These are phyloP conservation scores for Pammene fasciana DNA, from an alignment of 2,888 invertebrate species.

Conservation along the genomic window DNA sequence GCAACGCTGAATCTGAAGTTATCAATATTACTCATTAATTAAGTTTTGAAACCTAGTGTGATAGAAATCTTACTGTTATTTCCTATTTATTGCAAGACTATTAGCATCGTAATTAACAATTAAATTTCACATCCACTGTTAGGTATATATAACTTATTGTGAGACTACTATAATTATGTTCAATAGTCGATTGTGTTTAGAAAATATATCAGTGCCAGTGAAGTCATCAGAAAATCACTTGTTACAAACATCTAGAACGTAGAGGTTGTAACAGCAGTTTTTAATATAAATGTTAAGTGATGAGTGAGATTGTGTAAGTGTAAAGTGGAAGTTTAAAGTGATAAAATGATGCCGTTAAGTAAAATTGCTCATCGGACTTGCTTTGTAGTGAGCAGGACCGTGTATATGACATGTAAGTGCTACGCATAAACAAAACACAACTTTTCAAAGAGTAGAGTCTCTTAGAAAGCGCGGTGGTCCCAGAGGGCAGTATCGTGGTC, in stretches of 20 bases:
- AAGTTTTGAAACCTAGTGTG: background rate
- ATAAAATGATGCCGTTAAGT: conserved; percentile 66
- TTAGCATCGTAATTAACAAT: no score
- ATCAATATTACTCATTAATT: conserved; percentile 1
- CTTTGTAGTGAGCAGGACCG: conserved; percentile 71
- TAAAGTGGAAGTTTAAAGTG: conserved; percentile 38
- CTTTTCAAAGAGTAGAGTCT: background rate
- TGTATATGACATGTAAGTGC: conserved; percentile 76
- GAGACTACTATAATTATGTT: background rate
- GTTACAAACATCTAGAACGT: background rate
- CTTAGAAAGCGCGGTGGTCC: background rate
- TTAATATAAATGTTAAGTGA: conserved; percentile 4
- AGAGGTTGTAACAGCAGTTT: background rate
- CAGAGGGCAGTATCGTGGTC: background rate
- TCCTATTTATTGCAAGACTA: no score
- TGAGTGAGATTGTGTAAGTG: conserved; percentile 7
- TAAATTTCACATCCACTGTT: no score
- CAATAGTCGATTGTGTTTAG: conserved; percentile 1
- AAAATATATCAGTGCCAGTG: background rate
- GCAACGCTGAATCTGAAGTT: background rate
- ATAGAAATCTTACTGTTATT: no score
- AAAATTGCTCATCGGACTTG: conserved; percentile 71
- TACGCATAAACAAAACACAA: background rate
- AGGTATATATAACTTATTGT: background rate
- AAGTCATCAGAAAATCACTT: conserved; percentile 1